A percentile compares a stretch with the other conserved stretches of the same genome.
These are phyloP conservation scores for Enteromius thamalakanensis DNA, from an alignment of 2,797 vertebrate species.

Conservation along the genomic window DNA sequence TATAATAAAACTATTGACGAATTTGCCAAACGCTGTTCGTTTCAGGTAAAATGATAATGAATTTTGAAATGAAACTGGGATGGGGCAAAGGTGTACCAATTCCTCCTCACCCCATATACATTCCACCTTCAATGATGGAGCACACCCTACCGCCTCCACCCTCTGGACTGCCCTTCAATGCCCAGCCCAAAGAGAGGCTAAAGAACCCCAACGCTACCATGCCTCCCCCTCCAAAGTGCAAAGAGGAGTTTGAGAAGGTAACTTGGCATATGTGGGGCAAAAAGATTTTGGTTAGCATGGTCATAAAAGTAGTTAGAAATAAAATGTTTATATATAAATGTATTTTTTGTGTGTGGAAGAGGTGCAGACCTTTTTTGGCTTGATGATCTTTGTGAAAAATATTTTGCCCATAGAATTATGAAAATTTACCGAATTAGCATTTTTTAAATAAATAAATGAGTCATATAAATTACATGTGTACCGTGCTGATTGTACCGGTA, in stretches of 20 bases:
- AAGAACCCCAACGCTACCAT: conserved; percentile 95
- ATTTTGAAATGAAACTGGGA: conserved; percentile 99
- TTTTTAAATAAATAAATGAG: background rate
- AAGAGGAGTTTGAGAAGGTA: conserved; percentile 99
- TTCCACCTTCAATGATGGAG: conserved; percentile 99
- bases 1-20: background rate
- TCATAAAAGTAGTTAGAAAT: conserved; percentile 26
- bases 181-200: conserved; percentile 94
- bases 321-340: background rate
- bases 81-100: conserved; percentile 99
- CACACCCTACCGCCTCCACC: conserved; percentile 97
- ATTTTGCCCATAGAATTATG: background rate
- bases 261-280: conserved; percentile 72
- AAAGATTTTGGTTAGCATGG: conserved; percentile 43
- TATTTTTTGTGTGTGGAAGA: background rate
- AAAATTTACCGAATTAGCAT: background rate
- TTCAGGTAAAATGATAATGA: conserved; percentile 98
- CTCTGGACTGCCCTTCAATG: conserved; percentile 98
- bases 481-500: conserved; percentile 51
- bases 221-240: conserved; percentile 97
- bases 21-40: conserved; percentile 8
- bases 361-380: background rate
- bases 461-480: conserved; percentile 26
- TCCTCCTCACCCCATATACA: conserved; percentile 98
- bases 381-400: background rate